These are phyloP conservation scores for Ryuthela nishihirai DNA, from an alignment of 2,888 invertebrate species.

Conservation along the genomic window DNA sequence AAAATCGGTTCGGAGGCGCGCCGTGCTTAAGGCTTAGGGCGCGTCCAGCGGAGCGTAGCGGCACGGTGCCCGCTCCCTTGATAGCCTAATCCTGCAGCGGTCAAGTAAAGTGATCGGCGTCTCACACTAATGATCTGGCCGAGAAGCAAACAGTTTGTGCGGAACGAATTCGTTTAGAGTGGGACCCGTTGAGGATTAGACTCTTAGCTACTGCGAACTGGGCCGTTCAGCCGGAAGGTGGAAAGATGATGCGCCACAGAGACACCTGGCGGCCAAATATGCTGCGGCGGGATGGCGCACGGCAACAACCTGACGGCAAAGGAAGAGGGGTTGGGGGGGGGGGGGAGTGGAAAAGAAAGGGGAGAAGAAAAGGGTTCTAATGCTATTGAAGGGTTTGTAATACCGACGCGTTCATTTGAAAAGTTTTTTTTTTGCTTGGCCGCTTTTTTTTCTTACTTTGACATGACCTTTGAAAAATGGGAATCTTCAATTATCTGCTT, in stretches of 20 bases:
- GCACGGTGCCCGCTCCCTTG: slow-evolving; percentile 16
- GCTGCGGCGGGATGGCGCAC: too few relatives aligned
- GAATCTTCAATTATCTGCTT: too few relatives aligned
- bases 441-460: too few relatives aligned
- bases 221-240: slow-evolving; percentile 28
- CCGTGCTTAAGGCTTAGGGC: slow-evolving; percentile 27
- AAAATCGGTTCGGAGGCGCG: background rate
- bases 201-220: slow-evolving; percentile 29
- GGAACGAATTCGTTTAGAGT: slow-evolving; percentile 39
- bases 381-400: too few relatives aligned
- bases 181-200: slow-evolving; percentile 23
- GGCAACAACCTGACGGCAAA: too few relatives aligned
- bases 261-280: too few relatives aligned
- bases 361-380: too few relatives aligned
- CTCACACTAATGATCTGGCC: slow-evolving; percentile 40
- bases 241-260: slow-evolving; percentile 23
- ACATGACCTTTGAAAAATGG: too few relatives aligned
- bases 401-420: too few relatives aligned
- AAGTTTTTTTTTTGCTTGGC: too few relatives aligned
- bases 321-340: too few relatives aligned
- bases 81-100: slow-evolving; percentile 40
- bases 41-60: slow-evolving; percentile 24
- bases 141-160: slow-evolving; percentile 40
- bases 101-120: slow-evolving; percentile 41
- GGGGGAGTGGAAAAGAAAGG: too few relatives aligned